Conservation (phyloP, 2,113 vertebrate species). For the Brachionichthys hirsutus region DNA sequence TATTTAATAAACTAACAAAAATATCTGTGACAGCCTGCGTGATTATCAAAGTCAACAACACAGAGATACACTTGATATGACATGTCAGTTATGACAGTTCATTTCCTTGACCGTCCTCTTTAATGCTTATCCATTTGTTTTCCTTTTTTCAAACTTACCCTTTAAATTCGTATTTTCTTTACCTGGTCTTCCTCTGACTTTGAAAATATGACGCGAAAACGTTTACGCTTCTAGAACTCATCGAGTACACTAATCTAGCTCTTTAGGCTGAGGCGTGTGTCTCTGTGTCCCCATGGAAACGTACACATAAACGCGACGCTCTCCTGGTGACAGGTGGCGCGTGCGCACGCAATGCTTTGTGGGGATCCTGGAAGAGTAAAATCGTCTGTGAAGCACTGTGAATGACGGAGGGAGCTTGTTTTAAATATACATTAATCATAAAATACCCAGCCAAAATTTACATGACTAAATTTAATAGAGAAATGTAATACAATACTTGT, state of each 20-base stretch:
- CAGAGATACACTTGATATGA: not conserved
- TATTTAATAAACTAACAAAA: not conserved
- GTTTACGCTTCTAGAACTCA: slow-evolving; percentile 26
- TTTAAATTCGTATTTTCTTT: slow-evolving; percentile 2
- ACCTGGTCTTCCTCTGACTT: slow-evolving; percentile 25
- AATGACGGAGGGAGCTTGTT: too few species aligned
- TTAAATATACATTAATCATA: too few species aligned
- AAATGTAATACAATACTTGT: too few species aligned
- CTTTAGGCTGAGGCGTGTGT: slow-evolving; percentile 21
- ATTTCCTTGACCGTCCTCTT: not conserved
- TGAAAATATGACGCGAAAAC: slow-evolving; percentile 29
- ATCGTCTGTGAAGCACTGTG: too few species aligned
- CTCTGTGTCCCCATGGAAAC: slow-evolving; percentile 69
- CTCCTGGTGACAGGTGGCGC: slow-evolving; percentile 4
- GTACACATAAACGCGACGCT: slow-evolving; percentile 47
- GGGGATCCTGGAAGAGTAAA: slow-evolving; percentile 29
- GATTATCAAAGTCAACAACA: not conserved
- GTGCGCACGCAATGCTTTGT: slow-evolving; percentile 41
- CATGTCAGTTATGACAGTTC: slow-evolving; percentile 24
- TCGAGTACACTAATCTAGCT: not conserved
- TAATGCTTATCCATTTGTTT: not conserved
- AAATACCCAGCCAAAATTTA: too few species aligned
- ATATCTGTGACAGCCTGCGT: not conserved
- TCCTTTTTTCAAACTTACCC: slow-evolving; percentile 64
- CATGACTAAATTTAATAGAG: too few species aligned